Percentiles rank a stretch among this genome's conserved stretches.
Evolutionary conservation across 2,888 invertebrate species (phyloP).

Genomic region (Melanostoma scalare): DNA sequence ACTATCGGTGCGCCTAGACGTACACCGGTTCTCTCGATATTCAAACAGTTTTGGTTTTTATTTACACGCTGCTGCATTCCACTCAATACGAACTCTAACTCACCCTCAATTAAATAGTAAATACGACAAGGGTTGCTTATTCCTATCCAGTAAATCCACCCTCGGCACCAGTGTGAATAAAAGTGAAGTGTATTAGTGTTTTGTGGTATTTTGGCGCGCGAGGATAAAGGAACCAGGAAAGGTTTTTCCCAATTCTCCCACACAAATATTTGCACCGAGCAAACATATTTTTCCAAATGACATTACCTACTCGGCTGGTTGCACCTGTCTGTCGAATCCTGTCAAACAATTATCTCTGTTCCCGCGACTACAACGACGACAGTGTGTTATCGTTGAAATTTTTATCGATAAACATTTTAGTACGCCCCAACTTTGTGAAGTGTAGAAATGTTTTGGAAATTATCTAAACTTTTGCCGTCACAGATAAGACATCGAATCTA

Average conservation of each 20-base stretch:
- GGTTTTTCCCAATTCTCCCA: conserved; percentile 33
- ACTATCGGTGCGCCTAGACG: conserved; percentile 84
- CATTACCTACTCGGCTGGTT: conserved; percentile 36
- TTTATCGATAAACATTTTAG: conserved; percentile 42
- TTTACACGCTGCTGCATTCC: conserved; percentile 10
- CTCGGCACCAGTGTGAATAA: conserved; percentile 33
- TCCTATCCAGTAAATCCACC: conserved; percentile 32
- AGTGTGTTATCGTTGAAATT: conserved; percentile 12
- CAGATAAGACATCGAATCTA: conserved; percentile 44
- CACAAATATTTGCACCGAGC: conserved; percentile 42
- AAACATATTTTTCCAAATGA: conserved; percentile 10
- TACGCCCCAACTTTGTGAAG: conserved; percentile 17
- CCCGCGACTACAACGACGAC: not conserved
- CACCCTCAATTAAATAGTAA: conserved; percentile 29
- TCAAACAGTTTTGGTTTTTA: conserved; percentile 45
- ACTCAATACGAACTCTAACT: conserved; percentile 36
- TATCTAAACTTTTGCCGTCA: conserved; percentile 38
- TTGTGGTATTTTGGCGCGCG: conserved; percentile 61
- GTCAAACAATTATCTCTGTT: not conserved
- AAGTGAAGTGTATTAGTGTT: conserved; percentile 60
- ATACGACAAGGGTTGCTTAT: conserved; percentile 51
- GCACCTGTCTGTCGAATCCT: conserved; percentile 55
- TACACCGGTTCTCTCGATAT: conserved; percentile 76
- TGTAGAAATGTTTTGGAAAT: conserved; percentile 18
- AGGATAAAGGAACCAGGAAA: conserved; percentile 51